phyloP scores from a whole-genome alignment of 2,888 invertebrate species.

The Drosophila differens region DNA sequence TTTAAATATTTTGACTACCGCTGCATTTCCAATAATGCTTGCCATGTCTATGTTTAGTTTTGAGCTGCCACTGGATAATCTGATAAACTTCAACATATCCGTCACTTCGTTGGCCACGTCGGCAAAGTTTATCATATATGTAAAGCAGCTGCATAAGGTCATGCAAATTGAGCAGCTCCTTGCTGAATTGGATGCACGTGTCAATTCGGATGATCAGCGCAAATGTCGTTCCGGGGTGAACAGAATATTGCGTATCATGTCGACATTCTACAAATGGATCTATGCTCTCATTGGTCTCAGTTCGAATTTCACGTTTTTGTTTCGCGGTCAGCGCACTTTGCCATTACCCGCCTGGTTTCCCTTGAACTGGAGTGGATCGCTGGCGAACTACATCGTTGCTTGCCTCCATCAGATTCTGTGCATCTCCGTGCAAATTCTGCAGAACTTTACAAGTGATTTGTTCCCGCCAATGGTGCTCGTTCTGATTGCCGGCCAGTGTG shows the following conservation, averaged over 20 bases:
- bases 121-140: slow-evolving; percentile 43
- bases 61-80: slow-evolving; percentile 49
- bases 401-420: slow-evolving; percentile 32
- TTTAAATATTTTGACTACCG: slow-evolving; percentile 9
- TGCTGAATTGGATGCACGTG: slow-evolving; percentile 29
- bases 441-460: slow-evolving; percentile 49
- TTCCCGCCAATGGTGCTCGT: slow-evolving; percentile 53
- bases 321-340: slow-evolving; percentile 33
- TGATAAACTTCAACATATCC: slow-evolving; percentile 46
- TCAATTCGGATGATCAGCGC: slow-evolving; percentile 19
- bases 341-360: slow-evolving; percentile 62
- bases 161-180: slow-evolving; percentile 32
- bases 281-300: slow-evolving; percentile 9
- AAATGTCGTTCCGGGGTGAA: neutral
- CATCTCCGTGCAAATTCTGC: slow-evolving; percentile 20
- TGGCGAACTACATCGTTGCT: slow-evolving; percentile 20
- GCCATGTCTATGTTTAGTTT: slow-evolving; percentile 23
- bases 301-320: slow-evolving; percentile 4
- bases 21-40: slow-evolving; percentile 21
- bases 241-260: slow-evolving; percentile 8
- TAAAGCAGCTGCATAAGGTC: slow-evolving; percentile 28
- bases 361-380: slow-evolving; percentile 54
- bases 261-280: slow-evolving; percentile 26
- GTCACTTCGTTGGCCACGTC: slow-evolving; percentile 43
- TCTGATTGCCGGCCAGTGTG: slow-evolving; percentile 46